Evolutionary conservation across 1,140 invertebrate genomes (phyloP).

Genomic region (Zaprionus vittiger): DNA sequence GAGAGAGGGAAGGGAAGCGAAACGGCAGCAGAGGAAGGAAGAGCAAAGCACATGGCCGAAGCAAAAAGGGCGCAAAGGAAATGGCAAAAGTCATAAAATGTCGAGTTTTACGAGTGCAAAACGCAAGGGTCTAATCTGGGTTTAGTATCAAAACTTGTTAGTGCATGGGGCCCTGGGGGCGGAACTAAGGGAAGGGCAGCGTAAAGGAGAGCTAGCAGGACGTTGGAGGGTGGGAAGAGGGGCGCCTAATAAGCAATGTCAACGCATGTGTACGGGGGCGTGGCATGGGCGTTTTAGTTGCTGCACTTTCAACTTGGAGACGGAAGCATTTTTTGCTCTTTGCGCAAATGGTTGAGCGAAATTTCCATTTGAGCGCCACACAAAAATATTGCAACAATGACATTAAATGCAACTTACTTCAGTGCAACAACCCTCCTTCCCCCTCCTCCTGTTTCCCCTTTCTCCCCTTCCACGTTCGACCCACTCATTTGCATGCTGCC

Average conservation of each 20-base stretch:
- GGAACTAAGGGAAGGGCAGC: background rate
- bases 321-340: conserved; percentile 80
- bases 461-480: conserved; percentile 10
- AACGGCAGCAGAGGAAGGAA: background rate
- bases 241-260: conserved; percentile 75
- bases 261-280: conserved; percentile 66
- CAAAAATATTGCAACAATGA: conserved; percentile 81
- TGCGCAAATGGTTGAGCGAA: conserved; percentile 71
- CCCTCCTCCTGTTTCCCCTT: background rate
- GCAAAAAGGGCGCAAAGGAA: conserved; percentile 55
- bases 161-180: conserved; percentile 15
- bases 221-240: background rate
- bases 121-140: conserved; percentile 81
- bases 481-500: conserved; percentile 65
- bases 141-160: conserved; percentile 82
- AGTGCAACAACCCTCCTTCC: conserved; percentile 15
- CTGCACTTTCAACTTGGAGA: conserved; percentile 64
- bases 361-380: conserved; percentile 38
- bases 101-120: conserved; percentile 82
- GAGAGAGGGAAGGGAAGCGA: background rate
- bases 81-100: conserved; percentile 82
- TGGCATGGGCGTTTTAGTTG: conserved; percentile 29
- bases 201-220: background rate
- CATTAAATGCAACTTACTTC: conserved; percentile 81
- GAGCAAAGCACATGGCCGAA: conserved; percentile 20